Conservation (phyloP, 2,113 vertebrate species). For the Zapus hudsonius region DNA sequence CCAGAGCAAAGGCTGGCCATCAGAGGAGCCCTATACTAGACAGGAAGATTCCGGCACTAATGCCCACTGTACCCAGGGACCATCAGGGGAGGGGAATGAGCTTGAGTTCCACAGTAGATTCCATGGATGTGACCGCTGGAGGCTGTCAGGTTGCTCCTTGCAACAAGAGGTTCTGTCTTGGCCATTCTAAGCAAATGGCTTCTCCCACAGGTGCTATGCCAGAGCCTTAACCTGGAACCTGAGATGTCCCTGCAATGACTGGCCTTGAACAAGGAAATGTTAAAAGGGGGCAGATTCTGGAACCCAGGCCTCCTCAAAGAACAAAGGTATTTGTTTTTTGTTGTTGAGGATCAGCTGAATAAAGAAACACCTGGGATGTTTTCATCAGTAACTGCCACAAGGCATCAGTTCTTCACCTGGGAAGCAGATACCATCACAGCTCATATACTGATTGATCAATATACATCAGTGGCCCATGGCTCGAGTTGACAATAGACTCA, state of each 20-base stretch:
- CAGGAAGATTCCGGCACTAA: neutral
- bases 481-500: neutral
- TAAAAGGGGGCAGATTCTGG: neutral
- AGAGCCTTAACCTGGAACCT: neutral
- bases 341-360: neutral
- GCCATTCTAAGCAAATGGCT: neutral
- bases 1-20: neutral
- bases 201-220: neutral
- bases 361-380: neutral
- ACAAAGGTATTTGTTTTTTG: neutral
- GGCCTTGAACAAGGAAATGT: neutral
- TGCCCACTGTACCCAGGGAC: neutral
- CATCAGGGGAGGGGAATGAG: neutral
- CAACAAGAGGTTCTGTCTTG: neutral
- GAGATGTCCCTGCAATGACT: neutral
- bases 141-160: neutral
- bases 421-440: too few species aligned
- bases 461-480: neutral
- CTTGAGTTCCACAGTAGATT: neutral
- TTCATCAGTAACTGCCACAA: constrained; percentile 19
- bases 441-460: neutral
- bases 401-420: neutral
- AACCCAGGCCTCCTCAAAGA: neutral
- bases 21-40: neutral
- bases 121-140: neutral